Evolutionary conservation across 2,113 vertebrate genomes (phyloP).

Genomic region (Andinoacara biseriatus): DNA sequence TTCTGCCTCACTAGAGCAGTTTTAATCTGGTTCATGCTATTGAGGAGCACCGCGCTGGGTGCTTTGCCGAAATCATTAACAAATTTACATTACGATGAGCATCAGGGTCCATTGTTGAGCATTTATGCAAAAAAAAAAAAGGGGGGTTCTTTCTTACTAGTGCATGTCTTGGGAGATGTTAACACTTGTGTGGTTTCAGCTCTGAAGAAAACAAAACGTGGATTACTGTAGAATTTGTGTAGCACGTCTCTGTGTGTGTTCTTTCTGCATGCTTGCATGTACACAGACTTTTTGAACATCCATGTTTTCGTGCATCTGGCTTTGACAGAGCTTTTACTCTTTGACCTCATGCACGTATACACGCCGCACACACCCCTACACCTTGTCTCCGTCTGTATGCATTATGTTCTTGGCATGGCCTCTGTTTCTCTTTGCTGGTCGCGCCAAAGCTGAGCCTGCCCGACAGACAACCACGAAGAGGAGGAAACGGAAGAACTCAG

Average conservation of each 20-base stretch:
- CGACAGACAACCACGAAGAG: constrained; percentile 96
- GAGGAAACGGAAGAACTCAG: constrained; percentile 99
- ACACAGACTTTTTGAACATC: neutral
- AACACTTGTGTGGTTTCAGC: constrained; percentile 54
- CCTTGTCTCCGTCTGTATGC: constrained; percentile 65
- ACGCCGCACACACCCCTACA: constrained; percentile 25
- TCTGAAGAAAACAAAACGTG: constrained; percentile 62
- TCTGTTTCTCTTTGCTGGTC: constrained; percentile 75
- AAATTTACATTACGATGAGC: constrained; percentile 45
- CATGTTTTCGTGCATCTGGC: neutral
- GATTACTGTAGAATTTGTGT: constrained; percentile 33
- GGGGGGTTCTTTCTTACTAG: constrained; percentile 60
- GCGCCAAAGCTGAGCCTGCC: constrained; percentile 92
- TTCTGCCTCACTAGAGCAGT: constrained; percentile 33
- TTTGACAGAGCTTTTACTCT: neutral
- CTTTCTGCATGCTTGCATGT: constrained; percentile 17
- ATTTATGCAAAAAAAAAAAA: constrained; percentile 63
- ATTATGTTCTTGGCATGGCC: constrained; percentile 73
- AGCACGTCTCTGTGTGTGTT: neutral
- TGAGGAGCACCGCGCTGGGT: constrained; percentile 18
- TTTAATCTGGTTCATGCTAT: constrained; percentile 33
- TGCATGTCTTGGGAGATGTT: constrained; percentile 75
- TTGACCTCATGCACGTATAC: constrained; percentile 2
- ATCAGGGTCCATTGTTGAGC: constrained; percentile 66
- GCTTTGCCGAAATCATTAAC: constrained; percentile 50